A percentile compares a stretch with the other conserved stretches of the same genome.
These are phyloP conservation scores for Muntiacus reevesi DNA, from an alignment of 2,113 vertebrate species.

Conservation along the genomic window DNA sequence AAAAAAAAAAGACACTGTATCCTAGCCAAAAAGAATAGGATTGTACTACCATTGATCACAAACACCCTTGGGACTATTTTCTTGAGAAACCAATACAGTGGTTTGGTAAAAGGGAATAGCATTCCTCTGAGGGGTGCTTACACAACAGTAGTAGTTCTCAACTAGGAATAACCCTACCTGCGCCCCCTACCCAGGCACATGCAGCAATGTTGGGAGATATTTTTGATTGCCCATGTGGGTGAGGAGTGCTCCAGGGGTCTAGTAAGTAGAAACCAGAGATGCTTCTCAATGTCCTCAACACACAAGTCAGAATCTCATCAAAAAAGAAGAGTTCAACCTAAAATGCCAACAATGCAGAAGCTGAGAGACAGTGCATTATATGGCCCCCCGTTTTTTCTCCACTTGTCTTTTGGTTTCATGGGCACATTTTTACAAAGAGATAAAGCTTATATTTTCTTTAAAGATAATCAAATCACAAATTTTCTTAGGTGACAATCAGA, in stretches of 20 bases:
- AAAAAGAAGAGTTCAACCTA: not conserved
- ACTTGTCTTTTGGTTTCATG: not conserved
- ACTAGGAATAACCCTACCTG: not conserved
- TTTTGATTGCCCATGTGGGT: not conserved
- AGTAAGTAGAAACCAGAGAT: not conserved
- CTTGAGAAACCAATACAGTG: not conserved
- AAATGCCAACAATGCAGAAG: not conserved
- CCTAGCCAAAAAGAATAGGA: not conserved
- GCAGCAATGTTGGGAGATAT: not conserved
- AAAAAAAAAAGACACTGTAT: not conserved
- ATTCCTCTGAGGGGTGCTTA: not conserved
- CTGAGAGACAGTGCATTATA: not conserved
- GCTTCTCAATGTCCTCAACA: not conserved
- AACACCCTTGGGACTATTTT: not conserved
- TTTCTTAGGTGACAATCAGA: not conserved
- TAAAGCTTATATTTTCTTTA: not conserved
- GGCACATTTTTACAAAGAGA: not conserved
- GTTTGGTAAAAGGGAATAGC: not conserved
- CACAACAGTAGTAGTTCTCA: not conserved
- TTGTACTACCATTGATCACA: not conserved
- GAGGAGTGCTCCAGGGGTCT: not conserved
- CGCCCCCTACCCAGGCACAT: rapidly evolving
- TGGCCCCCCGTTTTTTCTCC: not conserved
- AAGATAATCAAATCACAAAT: constrained; percentile 1
- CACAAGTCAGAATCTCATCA: not conserved